Conservation (phyloP, 2,113 vertebrate species). For the Rhizomys pruinosus region DNA sequence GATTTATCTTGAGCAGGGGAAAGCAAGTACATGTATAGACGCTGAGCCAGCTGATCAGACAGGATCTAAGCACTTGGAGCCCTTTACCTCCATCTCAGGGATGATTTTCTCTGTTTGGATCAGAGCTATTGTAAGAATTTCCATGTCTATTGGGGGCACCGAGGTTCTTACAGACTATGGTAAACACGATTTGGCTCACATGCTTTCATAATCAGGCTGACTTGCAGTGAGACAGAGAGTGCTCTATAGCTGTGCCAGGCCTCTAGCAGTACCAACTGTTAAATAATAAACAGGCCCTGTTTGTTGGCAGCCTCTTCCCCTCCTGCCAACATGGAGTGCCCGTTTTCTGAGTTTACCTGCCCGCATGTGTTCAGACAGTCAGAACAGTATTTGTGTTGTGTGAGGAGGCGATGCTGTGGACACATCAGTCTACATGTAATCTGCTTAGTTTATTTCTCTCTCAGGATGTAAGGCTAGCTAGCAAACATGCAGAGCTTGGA, state of each 20-base stretch:
- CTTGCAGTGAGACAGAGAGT: conserved; percentile 87
- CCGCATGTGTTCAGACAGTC: conserved; percentile 67
- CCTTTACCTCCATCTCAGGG: conserved; percentile 54
- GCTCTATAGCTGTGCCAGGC: conserved; percentile 89
- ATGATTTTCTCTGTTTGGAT: conserved; percentile 75
- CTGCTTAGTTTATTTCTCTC: conserved; percentile 86
- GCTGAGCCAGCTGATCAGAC: conserved; percentile 40
- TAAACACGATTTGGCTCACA: conserved; percentile 89
- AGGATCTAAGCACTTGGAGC: neutral
- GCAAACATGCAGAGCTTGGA: conserved; percentile 82
- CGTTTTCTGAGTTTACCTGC: conserved; percentile 86
- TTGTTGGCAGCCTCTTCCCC: conserved; percentile 84
- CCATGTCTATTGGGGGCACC: conserved; percentile 82
- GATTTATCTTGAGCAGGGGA: neutral
- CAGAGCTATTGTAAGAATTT: conserved; percentile 83
- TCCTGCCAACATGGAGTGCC: conserved; percentile 76
- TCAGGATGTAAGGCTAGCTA: conserved; percentile 80
- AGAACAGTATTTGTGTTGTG: conserved; percentile 62
- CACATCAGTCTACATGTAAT: conserved; percentile 85
- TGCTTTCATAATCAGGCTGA: conserved; percentile 86
- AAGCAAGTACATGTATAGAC: neutral
- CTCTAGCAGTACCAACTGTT: conserved; percentile 92
- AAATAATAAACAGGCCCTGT: conserved; percentile 91
- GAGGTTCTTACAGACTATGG: conserved; percentile 83
- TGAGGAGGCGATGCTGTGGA: conserved; percentile 68